Evolutionary conservation across 2,888 invertebrate genomes (phyloP).

Genomic region (Psylliodes chrysocephalus): DNA sequence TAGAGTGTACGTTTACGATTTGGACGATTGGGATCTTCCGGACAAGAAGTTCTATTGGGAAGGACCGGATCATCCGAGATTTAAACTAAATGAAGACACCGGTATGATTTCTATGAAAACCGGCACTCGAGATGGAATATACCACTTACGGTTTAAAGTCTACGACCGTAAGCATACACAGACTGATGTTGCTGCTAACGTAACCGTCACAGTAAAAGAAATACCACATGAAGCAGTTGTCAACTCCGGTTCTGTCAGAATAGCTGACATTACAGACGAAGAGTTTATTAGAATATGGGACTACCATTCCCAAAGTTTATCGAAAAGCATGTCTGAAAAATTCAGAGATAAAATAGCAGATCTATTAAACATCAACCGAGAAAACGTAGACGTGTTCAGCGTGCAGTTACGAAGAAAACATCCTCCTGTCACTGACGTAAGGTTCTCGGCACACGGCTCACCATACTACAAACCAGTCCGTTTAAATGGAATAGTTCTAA

Average conservation of each 20-base stretch:
- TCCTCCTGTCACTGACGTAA: slow-evolving; percentile 89
- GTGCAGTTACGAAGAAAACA: slow-evolving; percentile 89
- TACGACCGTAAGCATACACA: slow-evolving; percentile 95
- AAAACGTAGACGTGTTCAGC: slow-evolving; percentile 96
- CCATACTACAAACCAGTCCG: slow-evolving; percentile 95
- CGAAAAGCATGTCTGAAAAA: slow-evolving; percentile 88
- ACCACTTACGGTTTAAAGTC: slow-evolving; percentile 83
- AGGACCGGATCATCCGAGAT: slow-evolving; percentile 81
- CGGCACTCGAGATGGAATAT: slow-evolving; percentile 88
- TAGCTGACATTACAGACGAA: slow-evolving; percentile 94
- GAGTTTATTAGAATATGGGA: slow-evolving; percentile 96
- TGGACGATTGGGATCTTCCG: slow-evolving; percentile 98
- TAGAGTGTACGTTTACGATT: slow-evolving; percentile 96
- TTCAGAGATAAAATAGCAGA: slow-evolving; percentile 90
- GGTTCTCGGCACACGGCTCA: slow-evolving; percentile 95
- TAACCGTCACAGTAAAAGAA: slow-evolving; percentile 92
- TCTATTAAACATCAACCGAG: slow-evolving; percentile 83
- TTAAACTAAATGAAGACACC: slow-evolving; percentile 88
- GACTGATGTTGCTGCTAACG: slow-evolving; percentile 95
- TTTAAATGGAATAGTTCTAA: slow-evolving; percentile 92
- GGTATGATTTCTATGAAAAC: slow-evolving; percentile 97
- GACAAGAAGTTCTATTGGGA: slow-evolving; percentile 99
- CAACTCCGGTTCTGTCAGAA: slow-evolving; percentile 93
- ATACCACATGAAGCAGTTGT: slow-evolving; percentile 95
- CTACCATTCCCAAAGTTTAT: slow-evolving; percentile 81